Evolutionary conservation across 2,797 vertebrate genomes (phyloP).

Genomic region (Protonibea diacanthus): DNA sequence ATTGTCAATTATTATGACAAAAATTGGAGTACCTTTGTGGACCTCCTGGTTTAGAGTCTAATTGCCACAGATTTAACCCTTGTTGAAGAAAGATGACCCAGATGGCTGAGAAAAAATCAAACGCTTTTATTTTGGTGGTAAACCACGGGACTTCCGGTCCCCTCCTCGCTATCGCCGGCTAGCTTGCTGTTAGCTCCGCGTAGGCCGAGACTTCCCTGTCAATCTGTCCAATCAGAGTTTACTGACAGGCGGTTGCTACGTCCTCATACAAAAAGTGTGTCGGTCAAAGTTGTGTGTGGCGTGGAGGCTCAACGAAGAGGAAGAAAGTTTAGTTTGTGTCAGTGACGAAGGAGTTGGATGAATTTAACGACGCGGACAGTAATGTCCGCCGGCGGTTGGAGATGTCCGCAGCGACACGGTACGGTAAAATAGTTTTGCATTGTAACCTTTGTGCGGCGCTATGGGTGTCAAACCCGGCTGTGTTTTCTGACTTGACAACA

Average conservation of each 20-base stretch:
- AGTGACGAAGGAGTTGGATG: neutral
- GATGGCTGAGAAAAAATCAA: too few relatives aligned
- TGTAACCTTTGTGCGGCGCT: constrained; percentile 3
- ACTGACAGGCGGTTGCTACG: constrained; percentile 38
- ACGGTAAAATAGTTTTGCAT: neutral
- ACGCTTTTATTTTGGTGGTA: constrained; percentile 50
- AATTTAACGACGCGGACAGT: neutral
- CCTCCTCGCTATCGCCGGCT: neutral
- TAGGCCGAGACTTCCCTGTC: constrained; percentile 16
- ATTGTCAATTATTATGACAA: too few relatives aligned
- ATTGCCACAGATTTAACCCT: too few relatives aligned
- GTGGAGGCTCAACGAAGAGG: neutral
- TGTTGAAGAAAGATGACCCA: too few relatives aligned
- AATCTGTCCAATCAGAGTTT: constrained; percentile 64
- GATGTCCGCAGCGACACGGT: constrained; percentile 35
- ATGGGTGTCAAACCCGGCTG: constrained; percentile 22
- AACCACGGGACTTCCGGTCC: constrained; percentile 17
- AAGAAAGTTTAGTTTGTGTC: rapidly evolving
- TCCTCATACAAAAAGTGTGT: constrained; percentile 50
- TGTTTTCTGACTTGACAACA: constrained; percentile 19
- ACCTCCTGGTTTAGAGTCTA: too few relatives aligned
- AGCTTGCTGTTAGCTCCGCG: constrained; percentile 15
- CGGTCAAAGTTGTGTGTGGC: constrained; percentile 30
- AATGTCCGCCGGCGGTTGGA: constrained; percentile 30
- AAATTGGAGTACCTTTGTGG: too few relatives aligned